Evolutionary conservation across 1,140 invertebrate genomes (phyloP), one percentile per base, ranked within the genome.

Genomic region (Bombus impatiens): DNA sequence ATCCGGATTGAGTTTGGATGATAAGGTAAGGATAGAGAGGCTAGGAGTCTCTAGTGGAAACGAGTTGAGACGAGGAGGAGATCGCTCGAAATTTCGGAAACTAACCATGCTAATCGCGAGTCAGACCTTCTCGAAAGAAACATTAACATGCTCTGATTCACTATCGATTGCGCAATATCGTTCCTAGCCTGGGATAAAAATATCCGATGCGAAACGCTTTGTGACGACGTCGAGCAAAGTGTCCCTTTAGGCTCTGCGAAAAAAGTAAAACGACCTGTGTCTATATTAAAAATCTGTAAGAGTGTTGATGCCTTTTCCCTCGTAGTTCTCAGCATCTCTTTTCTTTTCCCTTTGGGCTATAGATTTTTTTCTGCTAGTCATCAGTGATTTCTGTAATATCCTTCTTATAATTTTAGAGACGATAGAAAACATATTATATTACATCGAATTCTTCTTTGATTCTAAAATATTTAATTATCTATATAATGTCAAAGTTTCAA

Each of bases 141-240:
- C 75, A 57, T 84, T 84, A 84, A n/a, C 44, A 84, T 40, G 75
- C 75, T 78, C 82, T 83, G 82, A 83, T 83, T 78, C 74, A 32
- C 44, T 57, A 83, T 83, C 62, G 82, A 83, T 83, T 83, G 35
- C 44, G 82, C 15, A 32, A 68, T 35, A 78, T 57, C 42, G 59
- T 42, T 59, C 18, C 22, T 32, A 10, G 22, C 25, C 40, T 15
- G 13, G 22, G 57, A 22, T 44, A 47, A 65, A 76, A 47, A 65
- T 82, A 77, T 67, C n/a, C 25, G 10, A 4, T 25, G 72, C 37
- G 1, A n/a, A 67, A 67, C 65, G 25, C 40, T 82, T 72, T 59
- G 68, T 42, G 53, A 32, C 12, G 22, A 22, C 8, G 42, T 18
- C 3, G 71, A 18, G 25, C 6, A 0, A 35, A 53, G n/a, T n/a